Percentiles rank a stretch among this genome's conserved stretches.
These are phyloP conservation scores for Nasonovia ribisnigri DNA, from an alignment of 2,888 invertebrate genomes.

Conservation along the genomic window DNA sequence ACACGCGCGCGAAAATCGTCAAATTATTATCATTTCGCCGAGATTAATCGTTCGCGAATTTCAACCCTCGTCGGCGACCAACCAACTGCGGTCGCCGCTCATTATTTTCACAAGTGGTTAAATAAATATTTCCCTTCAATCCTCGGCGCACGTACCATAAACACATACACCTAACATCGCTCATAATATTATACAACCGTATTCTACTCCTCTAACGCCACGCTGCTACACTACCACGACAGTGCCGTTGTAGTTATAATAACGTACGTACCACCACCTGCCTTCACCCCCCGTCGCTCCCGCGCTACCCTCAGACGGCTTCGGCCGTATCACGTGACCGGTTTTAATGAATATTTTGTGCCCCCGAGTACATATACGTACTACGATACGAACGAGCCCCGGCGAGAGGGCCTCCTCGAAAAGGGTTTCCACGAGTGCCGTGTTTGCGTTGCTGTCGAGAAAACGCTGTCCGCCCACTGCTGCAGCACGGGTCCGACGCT, in stretches of 20 bases:
- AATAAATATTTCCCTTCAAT: conserved; percentile 54
- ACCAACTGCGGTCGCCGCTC: conserved; percentile 19
- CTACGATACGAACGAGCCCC: not conserved
- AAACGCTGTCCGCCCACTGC: not conserved
- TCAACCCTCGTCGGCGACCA: not conserved
- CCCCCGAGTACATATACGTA: conserved; percentile 6
- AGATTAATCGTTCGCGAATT: conserved; percentile 36
- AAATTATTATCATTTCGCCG: not conserved
- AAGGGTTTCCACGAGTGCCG: conserved; percentile 14
- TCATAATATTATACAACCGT: not conserved
- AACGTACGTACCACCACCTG: not conserved
- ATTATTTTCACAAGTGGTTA: conserved; percentile 63
- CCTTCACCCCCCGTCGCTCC: not conserved
- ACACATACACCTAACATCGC: not conserved
- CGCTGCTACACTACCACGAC: not conserved
- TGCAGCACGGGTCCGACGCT: no score
- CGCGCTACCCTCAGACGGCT: not conserved
- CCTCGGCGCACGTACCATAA: not conserved
- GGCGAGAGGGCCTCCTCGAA: not conserved
- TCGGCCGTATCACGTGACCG: conserved; percentile 51
- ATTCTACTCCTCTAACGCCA: not conserved
- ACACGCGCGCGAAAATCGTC: not conserved
- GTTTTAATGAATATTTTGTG: conserved; percentile 61
- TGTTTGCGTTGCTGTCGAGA: conserved; percentile 49
- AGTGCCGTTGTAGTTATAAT: not conserved